Evolutionary conservation across 2,888 invertebrate genomes (phyloP), one percentile per base, ranked within the genome.

Genomic region (Fissipunctia ypsillon): DNA sequence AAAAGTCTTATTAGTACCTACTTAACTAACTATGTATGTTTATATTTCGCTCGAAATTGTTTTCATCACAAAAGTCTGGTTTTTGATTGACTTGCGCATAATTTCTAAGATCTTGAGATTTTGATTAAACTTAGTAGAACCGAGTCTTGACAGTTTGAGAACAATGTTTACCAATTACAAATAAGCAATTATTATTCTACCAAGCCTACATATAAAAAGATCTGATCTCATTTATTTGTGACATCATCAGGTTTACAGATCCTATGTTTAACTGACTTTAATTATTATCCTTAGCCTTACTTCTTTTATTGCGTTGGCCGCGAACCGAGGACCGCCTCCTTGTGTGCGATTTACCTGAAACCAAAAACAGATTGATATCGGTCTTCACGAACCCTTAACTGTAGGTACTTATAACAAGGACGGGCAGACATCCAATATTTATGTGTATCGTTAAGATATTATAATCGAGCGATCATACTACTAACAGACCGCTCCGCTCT

Each of bases 251-350:
- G 45, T 78, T 60, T 61, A 76, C 56, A 56, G 38, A 59, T 73
- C 69, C 50, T 64, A 63, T 69, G 57, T 66, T 68, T 76, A 71
- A 38, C 38, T 7, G 22, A 59, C 31, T 45, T 68, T 63, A 75
- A 71, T 75, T 73, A 76, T 67, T 59, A 73, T 79, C 90, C 28
- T 80, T 48, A 41, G 35, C 22, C 95, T 94, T 91, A 96, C 96
- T 94, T 93, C 94, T 94, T 92, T 95, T 95, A 90, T 96, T 96
- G 73, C 95, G 93, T 90, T 96, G 95, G 75, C 96, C 96, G 80
- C 97, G 96, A 48, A 96, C 96, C 19, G 97, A 96, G 10, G 97
- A 97, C 68, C 97, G 96, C 52, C 97, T 96, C 74, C 97, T 95
- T 38, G 96, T 97, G 87, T 97, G 97, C 69, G 96, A 96, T 94